These are phyloP conservation scores for Diogma glabrata DNA, from an alignment of 2,888 invertebrate genomes.

Conservation along the genomic window DNA sequence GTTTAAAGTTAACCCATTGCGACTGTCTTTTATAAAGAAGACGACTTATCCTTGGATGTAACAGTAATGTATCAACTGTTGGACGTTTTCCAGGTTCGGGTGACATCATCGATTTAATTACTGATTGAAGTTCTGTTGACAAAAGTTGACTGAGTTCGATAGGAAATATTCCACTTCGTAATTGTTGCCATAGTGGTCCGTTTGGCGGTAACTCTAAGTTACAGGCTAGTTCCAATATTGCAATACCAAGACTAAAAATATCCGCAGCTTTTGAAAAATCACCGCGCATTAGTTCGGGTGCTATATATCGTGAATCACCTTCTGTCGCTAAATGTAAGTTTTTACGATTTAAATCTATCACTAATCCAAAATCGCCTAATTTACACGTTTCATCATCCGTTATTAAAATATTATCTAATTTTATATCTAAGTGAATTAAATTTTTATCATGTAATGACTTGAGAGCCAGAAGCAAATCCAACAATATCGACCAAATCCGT, in stretches of 20 bases:
- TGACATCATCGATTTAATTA: conserved; percentile 45
- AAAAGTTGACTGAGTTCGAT: conserved; percentile 36
- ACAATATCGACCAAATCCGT: conserved; percentile 52
- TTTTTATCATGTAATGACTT: conserved; percentile 54
- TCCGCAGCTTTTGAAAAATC: conserved; percentile 58
- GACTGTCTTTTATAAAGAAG: conserved; percentile 27
- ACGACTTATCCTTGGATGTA: conserved; percentile 28
- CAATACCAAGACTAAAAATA: conserved; percentile 62
- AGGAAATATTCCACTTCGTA: conserved; percentile 46
- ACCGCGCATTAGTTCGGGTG: conserved; percentile 55
- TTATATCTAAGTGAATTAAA: conserved; percentile 63
- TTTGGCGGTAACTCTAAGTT: conserved; percentile 57
- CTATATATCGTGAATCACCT: conserved; percentile 66
- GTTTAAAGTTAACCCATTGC: conserved; percentile 27
- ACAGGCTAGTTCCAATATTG: conserved; percentile 56
- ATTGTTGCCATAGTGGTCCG: conserved; percentile 55
- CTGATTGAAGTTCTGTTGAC: conserved; percentile 39
- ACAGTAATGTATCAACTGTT: conserved; percentile 40
- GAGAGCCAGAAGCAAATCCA: conserved; percentile 51
- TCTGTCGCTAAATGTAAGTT: conserved; percentile 47
- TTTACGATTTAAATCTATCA: conserved; percentile 47
- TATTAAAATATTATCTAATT: conserved; percentile 65
- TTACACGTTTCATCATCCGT: conserved; percentile 53
- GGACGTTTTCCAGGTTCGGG: conserved; percentile 41
- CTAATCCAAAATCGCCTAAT: conserved; percentile 63